Evolutionary conservation across 2,797 vertebrate species (phyloP).

Genomic region (Scarus forsteni): DNA sequence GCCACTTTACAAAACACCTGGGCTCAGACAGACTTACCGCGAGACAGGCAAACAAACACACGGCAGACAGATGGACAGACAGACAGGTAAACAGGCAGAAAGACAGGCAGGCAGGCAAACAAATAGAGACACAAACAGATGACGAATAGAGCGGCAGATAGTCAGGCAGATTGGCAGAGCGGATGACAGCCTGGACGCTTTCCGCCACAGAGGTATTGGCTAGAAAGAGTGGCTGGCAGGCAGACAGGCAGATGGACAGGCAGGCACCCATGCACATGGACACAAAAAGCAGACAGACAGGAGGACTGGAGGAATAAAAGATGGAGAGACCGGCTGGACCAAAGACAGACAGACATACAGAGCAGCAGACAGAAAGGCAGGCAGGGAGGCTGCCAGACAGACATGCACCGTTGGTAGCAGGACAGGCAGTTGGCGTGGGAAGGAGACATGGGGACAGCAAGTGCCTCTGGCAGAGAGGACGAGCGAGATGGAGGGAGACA

Average conservation of each 20-base stretch:
- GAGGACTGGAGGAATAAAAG: slow-evolving; percentile 57
- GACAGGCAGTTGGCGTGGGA: slow-evolving; percentile 77
- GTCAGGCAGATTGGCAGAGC: slow-evolving; percentile 73
- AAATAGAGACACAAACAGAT: slow-evolving; percentile 74
- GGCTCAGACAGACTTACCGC: slow-evolving; percentile 19
- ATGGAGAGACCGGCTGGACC: slow-evolving; percentile 42
- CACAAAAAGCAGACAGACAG: slow-evolving; percentile 58
- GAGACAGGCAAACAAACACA: slow-evolving; percentile 46
- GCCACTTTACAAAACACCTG: slow-evolving; percentile 35
- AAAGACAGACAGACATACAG: slow-evolving; percentile 55
- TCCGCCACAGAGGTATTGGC: slow-evolving; percentile 69
- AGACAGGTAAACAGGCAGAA: slow-evolving; percentile 47
- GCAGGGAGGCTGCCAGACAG: slow-evolving; percentile 72
- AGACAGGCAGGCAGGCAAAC: slow-evolving; percentile 59
- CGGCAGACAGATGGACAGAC: slow-evolving; percentile 52
- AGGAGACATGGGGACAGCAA: slow-evolving; percentile 80
- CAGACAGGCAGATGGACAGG: slow-evolving; percentile 78
- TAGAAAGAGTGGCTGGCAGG: slow-evolving; percentile 71
- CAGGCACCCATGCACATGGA: slow-evolving; percentile 58
- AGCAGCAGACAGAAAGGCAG: slow-evolving; percentile 36
- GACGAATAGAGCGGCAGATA: slow-evolving; percentile 70
- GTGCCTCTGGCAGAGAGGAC: slow-evolving; percentile 73
- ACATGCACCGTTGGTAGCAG: slow-evolving; percentile 76
- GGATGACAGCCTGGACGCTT: slow-evolving; percentile 73
- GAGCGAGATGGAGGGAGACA: slow-evolving; percentile 63